These are phyloP conservation scores for Hydractinia echinata DNA, from an alignment of 30 jellyfish, hydroid and myxozoan species.

Conservation along the genomic window DNA sequence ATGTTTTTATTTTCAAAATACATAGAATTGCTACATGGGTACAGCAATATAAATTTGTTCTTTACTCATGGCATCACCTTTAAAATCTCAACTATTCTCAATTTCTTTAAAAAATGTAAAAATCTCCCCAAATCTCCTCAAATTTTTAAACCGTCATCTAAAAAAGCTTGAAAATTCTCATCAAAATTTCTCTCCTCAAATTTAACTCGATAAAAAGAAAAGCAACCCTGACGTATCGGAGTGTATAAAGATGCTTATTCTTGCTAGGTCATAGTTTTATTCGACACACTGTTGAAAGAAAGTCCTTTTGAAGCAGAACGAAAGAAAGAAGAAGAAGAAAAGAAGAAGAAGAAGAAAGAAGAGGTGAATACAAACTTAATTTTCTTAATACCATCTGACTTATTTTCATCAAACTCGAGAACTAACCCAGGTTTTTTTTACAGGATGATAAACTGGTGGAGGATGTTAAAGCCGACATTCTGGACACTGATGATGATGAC, in stretches of 20 bases:
- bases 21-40: no score
- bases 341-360: slow-evolving; percentile 15
- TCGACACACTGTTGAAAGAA: slow-evolving; percentile 76
- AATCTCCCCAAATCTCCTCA: no score
- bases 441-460: neutral
- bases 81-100: no score
- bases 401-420: neutral
- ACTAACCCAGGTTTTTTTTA: neutral
- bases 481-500: neutral
- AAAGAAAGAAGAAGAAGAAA: slow-evolving; percentile 39
- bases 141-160: no score
- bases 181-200: no score
- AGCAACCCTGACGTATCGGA: no score
- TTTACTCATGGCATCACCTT: no score
- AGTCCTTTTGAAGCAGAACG: slow-evolving; percentile 88
- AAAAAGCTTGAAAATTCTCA: no score
- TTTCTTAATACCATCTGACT: neutral
- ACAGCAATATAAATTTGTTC: no score
- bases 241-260: neutral
- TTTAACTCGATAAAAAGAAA: no score
- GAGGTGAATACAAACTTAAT: slow-evolving; percentile 17
- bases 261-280: slow-evolving; percentile 61
- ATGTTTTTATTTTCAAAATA: no score
- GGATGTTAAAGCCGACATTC: slow-evolving; percentile 1
- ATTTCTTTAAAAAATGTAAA: no score